These are phyloP conservation scores for Coregonus clupeaformis DNA, from an alignment of 2,113 vertebrate species.

Conservation along the genomic window DNA sequence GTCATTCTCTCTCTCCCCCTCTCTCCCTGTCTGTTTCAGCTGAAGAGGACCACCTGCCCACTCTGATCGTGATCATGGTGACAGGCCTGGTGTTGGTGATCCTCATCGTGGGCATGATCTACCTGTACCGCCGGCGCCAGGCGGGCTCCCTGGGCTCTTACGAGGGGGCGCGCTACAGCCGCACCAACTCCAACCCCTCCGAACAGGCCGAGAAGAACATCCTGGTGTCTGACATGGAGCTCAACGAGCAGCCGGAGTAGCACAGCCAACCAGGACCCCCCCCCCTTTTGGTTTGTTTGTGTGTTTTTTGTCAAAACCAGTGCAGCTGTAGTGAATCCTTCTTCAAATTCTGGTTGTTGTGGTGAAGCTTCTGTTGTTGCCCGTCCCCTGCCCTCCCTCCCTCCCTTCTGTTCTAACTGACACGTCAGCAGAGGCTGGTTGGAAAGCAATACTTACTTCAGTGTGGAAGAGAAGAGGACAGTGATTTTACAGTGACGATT, in stretches of 20 bases:
- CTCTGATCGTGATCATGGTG: constrained; percentile 81
- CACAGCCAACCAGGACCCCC: constrained; percentile 24
- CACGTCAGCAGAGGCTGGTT: constrained; percentile 56
- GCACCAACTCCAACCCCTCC: constrained; percentile 78
- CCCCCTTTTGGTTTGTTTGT: constrained; percentile 19
- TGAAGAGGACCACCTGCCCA: constrained; percentile 77
- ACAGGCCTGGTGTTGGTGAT: constrained; percentile 77
- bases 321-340: constrained; percentile 53
- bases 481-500: too few relatives aligned
- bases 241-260: constrained; percentile 96
- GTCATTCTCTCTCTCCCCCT: neutral
- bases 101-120: constrained; percentile 69
- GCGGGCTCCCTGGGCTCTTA: constrained; percentile 75
- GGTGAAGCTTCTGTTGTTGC: constrained; percentile 42
- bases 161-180: constrained; percentile 95
- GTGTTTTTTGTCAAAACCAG: constrained; percentile 16
- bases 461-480: neutral
- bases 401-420: neutral
- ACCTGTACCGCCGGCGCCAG: constrained; percentile 81
- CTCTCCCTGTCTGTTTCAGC: constrained; percentile 50
- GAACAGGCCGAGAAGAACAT: constrained; percentile 95
- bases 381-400: constrained; percentile 4
- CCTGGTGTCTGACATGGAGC: constrained; percentile 98
- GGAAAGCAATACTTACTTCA: constrained; percentile 33
- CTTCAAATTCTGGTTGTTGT: constrained; percentile 9